A percentile compares a stretch with the other conserved stretches of the same genome.
These are phyloP conservation scores for Melanotaenia pygmaea DNA, from an alignment of 2,797 vertebrate species.

Conservation along the genomic window DNA sequence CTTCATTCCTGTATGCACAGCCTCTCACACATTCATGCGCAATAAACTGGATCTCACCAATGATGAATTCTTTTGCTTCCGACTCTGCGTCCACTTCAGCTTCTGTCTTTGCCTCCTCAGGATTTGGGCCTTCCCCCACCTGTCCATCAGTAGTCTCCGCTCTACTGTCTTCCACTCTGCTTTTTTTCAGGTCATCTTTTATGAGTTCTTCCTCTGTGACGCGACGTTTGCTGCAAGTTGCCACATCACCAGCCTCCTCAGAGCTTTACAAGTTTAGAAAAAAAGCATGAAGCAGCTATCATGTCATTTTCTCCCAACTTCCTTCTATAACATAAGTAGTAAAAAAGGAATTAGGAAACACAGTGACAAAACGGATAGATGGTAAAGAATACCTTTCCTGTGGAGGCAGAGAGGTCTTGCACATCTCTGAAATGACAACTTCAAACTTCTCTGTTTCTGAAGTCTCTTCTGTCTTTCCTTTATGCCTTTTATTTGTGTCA, in stretches of 20 bases:
- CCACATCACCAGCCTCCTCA: conserved; percentile 70
- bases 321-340: not conserved
- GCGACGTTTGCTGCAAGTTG: conserved; percentile 74
- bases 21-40: no score
- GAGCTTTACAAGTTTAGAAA: conserved; percentile 23
- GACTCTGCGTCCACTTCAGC: conserved; percentile 30
- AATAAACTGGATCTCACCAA: conserved; percentile 70
- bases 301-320: not conserved
- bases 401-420: conserved; percentile 18
- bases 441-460: conserved; percentile 20
- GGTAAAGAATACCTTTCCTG: conserved; percentile 66
- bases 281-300: not conserved
- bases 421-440: conserved; percentile 30
- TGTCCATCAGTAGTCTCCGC: conserved; percentile 24
- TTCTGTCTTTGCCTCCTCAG: conserved; percentile 52
- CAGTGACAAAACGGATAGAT: no score
- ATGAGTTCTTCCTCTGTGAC: conserved; percentile 71
- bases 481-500: conserved; percentile 36
- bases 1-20: no score
- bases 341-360: not conserved
- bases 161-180: conserved; percentile 68
- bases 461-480: conserved; percentile 13
- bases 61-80: conserved; percentile 43
- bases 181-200: conserved; percentile 85
- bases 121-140: conserved; percentile 31